A percentile compares a stretch with the other conserved stretches of the same genome.
These are phyloP conservation scores for Hirtodrosophila duncani DNA, from an alignment of 2,888 invertebrate species.

Conservation along the genomic window DNA sequence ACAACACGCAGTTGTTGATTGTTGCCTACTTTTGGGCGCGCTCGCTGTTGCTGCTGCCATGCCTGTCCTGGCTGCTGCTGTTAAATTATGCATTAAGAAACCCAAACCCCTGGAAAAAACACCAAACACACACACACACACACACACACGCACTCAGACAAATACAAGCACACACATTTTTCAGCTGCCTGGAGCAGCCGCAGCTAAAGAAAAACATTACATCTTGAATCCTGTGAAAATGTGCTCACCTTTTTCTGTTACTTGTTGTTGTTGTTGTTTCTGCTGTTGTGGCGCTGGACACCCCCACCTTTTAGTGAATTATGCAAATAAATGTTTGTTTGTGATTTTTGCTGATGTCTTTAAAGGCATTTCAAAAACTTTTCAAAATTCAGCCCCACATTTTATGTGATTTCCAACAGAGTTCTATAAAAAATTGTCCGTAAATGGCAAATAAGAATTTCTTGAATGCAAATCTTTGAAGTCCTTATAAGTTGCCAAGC, in stretches of 20 bases:
- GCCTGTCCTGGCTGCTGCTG: conserved; percentile 38
- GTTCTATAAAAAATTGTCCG: no score
- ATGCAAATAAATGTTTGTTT: conserved; percentile 66
- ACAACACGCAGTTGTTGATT: conserved; percentile 67
- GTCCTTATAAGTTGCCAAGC: no score
- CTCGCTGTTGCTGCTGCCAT: neutral
- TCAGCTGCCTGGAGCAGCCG: no score
- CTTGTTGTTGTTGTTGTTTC: conserved; percentile 26
- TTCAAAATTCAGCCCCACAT: no score
- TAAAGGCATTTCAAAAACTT: conserved; percentile 19
- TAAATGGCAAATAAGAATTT: no score
- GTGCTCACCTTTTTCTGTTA: conserved; percentile 7
- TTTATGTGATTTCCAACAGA: no score
- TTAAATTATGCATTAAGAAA: conserved; percentile 70
- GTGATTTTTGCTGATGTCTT: conserved; percentile 43
- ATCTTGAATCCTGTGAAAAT: conserved; percentile 19
- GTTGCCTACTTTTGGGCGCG: conserved; percentile 59
- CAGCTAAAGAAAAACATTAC: neutral
- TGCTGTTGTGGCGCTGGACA: conserved; percentile 29
- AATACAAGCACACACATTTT: no score
- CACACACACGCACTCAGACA: no score
- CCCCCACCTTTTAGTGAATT: conserved; percentile 42
- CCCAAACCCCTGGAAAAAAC: conserved; percentile 25
- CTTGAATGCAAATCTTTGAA: no score
- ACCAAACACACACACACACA: conserved; percentile 9